These are phyloP conservation scores for Papilio machaon DNA, from an alignment of 1,140 invertebrate genomes.

Conservation along the genomic window DNA sequence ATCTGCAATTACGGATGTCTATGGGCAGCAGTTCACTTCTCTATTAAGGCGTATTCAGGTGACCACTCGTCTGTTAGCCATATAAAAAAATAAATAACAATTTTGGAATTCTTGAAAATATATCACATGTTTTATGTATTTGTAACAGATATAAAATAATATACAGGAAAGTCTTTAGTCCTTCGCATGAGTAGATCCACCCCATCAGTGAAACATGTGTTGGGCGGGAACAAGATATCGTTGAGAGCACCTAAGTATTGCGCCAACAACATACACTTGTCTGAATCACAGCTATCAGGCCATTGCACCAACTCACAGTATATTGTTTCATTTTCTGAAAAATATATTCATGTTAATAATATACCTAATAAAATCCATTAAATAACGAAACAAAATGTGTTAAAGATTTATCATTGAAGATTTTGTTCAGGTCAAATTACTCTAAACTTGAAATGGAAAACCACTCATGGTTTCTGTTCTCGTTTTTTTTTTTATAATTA, in stretches of 20 bases:
- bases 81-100: too few relatives aligned
- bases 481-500: too few relatives aligned
- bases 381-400: neutral
- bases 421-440: too few relatives aligned
- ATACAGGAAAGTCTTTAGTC: conserved; percentile 84
- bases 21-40: too few relatives aligned
- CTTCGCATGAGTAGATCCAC: conserved; percentile 87
- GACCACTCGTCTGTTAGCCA: too few relatives aligned
- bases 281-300: conserved; percentile 70
- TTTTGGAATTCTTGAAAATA: too few relatives aligned
- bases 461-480: too few relatives aligned
- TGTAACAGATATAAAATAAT: neutral
- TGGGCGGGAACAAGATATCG: conserved; percentile 84
- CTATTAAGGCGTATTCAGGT: too few relatives aligned
- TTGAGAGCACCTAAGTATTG: conserved; percentile 84
- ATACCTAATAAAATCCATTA: neutral
- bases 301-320: conserved; percentile 86
- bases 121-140: neutral
- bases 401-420: neutral
- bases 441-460: too few relatives aligned
- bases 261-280: conserved; percentile 82
- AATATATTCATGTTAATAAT: conserved; percentile 28
- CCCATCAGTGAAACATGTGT: conserved; percentile 80
- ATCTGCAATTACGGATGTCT: too few relatives aligned
- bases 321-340: conserved; percentile 82